Conservation (phyloP, 53 echinoderm and acorn worm species). For the Actinopyga echinites region DNA sequence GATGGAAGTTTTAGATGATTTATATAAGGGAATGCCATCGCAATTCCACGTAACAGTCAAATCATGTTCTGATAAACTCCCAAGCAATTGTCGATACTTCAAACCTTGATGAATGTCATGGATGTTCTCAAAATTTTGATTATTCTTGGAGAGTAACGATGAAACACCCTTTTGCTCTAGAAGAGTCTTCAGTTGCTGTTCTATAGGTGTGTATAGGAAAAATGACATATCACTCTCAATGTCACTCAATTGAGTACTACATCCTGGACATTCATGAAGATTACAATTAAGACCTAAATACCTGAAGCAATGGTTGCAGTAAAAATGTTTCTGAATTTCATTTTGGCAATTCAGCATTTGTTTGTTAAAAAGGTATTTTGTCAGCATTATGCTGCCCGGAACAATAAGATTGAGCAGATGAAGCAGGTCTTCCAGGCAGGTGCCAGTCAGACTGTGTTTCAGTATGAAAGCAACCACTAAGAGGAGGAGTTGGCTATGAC, state of each 20-base stretch:
- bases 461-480: too few relatives aligned
- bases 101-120: slow-evolving; percentile 4
- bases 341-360: neutral
- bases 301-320: neutral
- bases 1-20: slow-evolving; percentile 56
- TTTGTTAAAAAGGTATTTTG: too few relatives aligned
- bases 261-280: neutral
- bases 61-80: neutral
- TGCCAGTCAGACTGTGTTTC: too few relatives aligned
- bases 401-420: too few relatives aligned
- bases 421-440: too few relatives aligned
- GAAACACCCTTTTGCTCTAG: neutral
- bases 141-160: neutral
- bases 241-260: neutral
- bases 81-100: neutral
- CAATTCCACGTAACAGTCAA: slow-evolving; percentile 46
- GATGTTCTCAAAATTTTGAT: neutral
- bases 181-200: neutral
- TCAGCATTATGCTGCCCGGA: too few relatives aligned
- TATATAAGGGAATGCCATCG: slow-evolving; percentile 62
- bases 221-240: neutral
- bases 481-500: too few relatives aligned
- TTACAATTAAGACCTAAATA: neutral
- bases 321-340: slow-evolving; percentile 5
- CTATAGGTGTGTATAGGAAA: neutral